These are phyloP conservation scores for Theristicus caerulescens DNA, from an alignment of 2,113 vertebrate species.

Conservation along the genomic window DNA sequence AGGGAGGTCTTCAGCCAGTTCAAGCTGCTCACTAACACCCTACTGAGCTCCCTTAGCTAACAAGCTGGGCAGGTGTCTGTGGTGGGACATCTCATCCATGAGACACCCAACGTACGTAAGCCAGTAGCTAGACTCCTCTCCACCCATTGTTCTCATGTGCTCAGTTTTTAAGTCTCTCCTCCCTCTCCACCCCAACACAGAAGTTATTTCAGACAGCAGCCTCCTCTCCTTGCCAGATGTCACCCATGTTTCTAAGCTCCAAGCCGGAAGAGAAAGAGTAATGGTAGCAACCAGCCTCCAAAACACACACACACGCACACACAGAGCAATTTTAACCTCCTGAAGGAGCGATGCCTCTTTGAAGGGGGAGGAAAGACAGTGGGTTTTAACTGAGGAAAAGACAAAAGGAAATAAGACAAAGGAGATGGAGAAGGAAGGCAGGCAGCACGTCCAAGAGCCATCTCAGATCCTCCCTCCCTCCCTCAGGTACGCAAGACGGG, in stretches of 20 bases:
- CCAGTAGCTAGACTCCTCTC: neutral
- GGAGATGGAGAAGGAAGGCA: neutral
- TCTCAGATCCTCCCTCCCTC: neutral
- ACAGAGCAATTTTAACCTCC: neutral
- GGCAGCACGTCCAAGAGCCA: accelerated
- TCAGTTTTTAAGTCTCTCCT: neutral
- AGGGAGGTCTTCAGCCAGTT: neutral
- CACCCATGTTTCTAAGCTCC: neutral
- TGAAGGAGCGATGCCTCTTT: accelerated
- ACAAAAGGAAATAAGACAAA: neutral
- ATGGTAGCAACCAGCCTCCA: neutral
- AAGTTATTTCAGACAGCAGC: neutral
- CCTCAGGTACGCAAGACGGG: neutral
- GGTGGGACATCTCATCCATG: neutral
- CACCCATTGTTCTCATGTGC: neutral
- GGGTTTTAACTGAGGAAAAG: neutral
- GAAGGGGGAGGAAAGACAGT: neutral
- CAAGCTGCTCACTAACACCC: neutral
- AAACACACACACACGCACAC: neutral
- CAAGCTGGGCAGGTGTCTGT: neutral
- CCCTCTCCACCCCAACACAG: neutral
- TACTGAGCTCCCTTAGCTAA: neutral
- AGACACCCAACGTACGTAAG: neutral
- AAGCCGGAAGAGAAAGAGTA: neutral
- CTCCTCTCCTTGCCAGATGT: neutral